A percentile compares a stretch with the other conserved stretches of the same genome.
Conservation (phyloP, 2,797 vertebrate species). For the Cirrhinus molitorella region DNA sequence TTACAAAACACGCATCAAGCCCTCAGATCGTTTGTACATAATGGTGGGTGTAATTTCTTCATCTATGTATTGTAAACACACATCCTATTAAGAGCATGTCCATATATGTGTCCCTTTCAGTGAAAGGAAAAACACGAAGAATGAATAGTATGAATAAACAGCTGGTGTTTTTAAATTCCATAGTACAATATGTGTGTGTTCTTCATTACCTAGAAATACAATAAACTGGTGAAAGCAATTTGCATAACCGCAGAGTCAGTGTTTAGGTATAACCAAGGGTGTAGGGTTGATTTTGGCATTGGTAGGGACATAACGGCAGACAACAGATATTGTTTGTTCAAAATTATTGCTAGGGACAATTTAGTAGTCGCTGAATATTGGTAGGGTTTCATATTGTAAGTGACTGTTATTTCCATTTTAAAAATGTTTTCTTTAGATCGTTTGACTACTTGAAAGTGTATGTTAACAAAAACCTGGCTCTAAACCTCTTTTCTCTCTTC, state of each 20-base stretch:
- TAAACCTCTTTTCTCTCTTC: no score
- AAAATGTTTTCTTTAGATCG: no score
- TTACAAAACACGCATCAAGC: conserved; percentile 25
- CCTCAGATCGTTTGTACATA: conserved; percentile 10
- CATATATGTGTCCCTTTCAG: conserved; percentile 53
- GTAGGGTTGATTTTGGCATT: no score
- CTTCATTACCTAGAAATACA: background rate
- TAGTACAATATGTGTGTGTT: background rate
- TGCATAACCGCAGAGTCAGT: background rate
- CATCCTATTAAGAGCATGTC: conserved; percentile 20
- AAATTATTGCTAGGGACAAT: no score
- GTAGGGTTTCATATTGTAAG: no score
- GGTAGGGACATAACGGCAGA: no score
- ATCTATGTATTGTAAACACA: conserved; percentile 34
- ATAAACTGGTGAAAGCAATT: background rate
- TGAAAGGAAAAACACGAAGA: conserved; percentile 51
- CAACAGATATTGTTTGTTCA: no score
- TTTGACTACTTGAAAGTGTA: no score
- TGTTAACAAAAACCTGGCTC: no score
- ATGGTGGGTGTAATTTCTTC: conserved; percentile 15
- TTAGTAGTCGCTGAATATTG: no score
- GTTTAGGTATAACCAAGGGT: no score
- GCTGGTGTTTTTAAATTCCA: background rate
- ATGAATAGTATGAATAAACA: background rate
- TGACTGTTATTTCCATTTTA: no score